Evolutionary conservation across 23 tunicate genomes (phyloP).

Genomic region (Oikopleura albicans): DNA sequence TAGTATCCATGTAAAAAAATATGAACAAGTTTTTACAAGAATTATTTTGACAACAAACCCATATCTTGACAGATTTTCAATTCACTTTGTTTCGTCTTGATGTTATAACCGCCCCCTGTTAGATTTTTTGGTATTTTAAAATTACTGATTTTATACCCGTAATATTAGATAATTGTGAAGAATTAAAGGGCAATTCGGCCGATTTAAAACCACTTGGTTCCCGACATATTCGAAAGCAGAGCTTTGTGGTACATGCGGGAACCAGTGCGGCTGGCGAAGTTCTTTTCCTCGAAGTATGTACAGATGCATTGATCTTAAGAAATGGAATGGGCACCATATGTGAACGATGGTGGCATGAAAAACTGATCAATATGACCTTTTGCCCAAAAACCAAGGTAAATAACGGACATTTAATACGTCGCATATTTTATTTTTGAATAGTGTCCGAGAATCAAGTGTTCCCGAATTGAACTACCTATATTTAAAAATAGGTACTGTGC

Average conservation of each 20-base stretch:
- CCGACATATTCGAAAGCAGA: constrained; percentile 86
- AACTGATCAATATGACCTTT: constrained; percentile 91
- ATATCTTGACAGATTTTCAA: too few species aligned
- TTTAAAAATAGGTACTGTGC: constrained; percentile 63
- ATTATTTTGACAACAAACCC: too few species aligned
- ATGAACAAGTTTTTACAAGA: too few species aligned
- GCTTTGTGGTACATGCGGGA: constrained; percentile 90
- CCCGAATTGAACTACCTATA: too few species aligned
- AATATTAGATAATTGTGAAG: constrained; percentile 26
- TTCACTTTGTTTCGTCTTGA: too few species aligned
- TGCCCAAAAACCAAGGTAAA: constrained; percentile 69
- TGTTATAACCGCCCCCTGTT: too few species aligned
- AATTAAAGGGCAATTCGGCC: constrained; percentile 30
- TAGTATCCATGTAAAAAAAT: too few species aligned
- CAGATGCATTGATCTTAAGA: constrained; percentile 77
- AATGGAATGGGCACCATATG: constrained; percentile 85
- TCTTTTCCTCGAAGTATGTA: constrained; percentile 89
- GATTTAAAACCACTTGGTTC: constrained; percentile 96
- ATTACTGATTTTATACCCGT: too few species aligned
- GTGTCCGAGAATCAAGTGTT: too few species aligned
- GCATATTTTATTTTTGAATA: too few species aligned
- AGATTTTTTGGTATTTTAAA: too few species aligned
- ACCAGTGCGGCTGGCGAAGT: constrained; percentile 75
- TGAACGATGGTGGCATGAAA: constrained; percentile 99
- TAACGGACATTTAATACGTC: too few species aligned